These are phyloP conservation scores for Scytalopus superciliaris DNA, from an alignment of 2,113 vertebrate genomes.

Conservation along the genomic window DNA sequence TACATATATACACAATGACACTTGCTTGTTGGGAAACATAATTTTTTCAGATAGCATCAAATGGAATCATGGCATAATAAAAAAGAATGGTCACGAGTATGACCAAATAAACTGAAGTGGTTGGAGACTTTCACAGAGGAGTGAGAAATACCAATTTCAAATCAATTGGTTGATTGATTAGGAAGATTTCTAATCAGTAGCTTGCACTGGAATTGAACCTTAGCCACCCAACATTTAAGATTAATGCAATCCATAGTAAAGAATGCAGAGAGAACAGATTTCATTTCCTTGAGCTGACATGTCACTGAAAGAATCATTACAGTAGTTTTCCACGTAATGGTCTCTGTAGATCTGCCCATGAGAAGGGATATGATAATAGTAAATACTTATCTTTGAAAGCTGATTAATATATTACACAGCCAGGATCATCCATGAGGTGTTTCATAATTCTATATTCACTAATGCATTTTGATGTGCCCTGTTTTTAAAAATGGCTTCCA, in stretches of 20 bases:
- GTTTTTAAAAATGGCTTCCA: neutral
- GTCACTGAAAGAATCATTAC: neutral
- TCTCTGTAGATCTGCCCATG: neutral
- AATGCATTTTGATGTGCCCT: neutral
- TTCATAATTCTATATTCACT: neutral
- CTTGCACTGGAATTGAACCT: neutral
- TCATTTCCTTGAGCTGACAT: neutral
- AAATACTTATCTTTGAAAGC: neutral
- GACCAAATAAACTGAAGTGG: neutral
- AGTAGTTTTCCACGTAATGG: neutral
- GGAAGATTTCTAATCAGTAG: constrained; percentile 5
- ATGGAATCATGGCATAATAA: neutral
- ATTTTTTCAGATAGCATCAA: neutral
- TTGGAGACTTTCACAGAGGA: neutral
- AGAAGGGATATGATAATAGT: neutral
- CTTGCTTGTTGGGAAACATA: neutral
- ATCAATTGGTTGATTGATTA: neutral
- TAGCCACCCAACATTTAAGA: neutral
- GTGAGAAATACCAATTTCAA: neutral
- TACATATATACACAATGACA: neutral
- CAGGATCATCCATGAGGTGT: neutral
- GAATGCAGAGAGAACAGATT: neutral
- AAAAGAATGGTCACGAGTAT: neutral
- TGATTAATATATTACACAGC: neutral
- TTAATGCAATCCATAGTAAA: neutral